Conservation (phyloP, 2,113 vertebrate genomes). For the Notothenia coriiceps region DNA sequence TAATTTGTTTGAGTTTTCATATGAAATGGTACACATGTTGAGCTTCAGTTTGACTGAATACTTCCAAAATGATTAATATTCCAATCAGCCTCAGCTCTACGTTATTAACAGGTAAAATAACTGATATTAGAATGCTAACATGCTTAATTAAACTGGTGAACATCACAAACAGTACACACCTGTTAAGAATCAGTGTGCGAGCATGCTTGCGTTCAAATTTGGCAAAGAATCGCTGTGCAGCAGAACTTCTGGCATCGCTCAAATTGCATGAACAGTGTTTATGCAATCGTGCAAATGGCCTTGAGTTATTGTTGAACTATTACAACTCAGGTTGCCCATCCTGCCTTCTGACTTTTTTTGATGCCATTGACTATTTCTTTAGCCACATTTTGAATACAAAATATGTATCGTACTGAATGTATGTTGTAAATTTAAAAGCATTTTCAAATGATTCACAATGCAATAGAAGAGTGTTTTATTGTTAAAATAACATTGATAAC, state of each 20-base stretch:
- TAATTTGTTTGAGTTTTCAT: too few relatives aligned
- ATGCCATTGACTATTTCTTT: not conserved
- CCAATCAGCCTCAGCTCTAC: not conserved
- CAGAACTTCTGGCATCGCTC: not conserved
- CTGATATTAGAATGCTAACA: not conserved
- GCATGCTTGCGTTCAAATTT: too few relatives aligned
- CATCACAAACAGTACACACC: not conserved
- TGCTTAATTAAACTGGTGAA: not conserved
- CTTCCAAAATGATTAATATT: not conserved
- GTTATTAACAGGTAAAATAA: not conserved
- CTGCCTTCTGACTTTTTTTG: conserved; percentile 3
- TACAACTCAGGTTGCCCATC: conserved; percentile 1
- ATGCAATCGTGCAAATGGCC: not conserved
- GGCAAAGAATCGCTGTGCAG: not conserved
- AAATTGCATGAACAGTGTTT: not conserved
- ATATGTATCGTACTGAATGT: not conserved
- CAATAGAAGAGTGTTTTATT: conserved; percentile 82
- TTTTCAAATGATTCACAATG: conserved; percentile 55
- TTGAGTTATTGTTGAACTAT: not conserved
- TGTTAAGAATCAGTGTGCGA: too few relatives aligned
- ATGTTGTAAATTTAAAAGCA: conserved; percentile 12
- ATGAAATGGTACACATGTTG: not conserved
- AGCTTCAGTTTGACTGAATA: not conserved
- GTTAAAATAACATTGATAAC: conserved; percentile 87
- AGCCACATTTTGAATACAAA: not conserved